phyloP scores from a whole-genome alignment of 2,113 vertebrate genomes.

The Ciconia maguari region DNA sequence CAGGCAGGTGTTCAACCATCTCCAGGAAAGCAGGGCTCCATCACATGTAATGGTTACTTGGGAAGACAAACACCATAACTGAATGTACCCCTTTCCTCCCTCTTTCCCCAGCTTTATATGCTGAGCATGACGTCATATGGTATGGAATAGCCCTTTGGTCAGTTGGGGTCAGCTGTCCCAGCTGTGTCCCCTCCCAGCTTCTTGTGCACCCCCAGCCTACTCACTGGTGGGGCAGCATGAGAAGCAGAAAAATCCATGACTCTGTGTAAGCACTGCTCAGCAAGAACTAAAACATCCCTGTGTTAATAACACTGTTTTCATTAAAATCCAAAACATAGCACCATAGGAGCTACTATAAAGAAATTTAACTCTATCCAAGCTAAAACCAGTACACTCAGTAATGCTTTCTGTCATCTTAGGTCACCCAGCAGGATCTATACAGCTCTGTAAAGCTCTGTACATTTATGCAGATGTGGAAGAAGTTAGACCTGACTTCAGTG shows the following conservation, averaged over 20 bases:
- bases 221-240: fast-evolving
- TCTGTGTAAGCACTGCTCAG: background rate
- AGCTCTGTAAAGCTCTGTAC: background rate
- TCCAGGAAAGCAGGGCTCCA: background rate
- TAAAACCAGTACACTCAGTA: background rate
- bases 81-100: fast-evolving
- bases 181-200: background rate
- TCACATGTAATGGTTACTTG: fast-evolving
- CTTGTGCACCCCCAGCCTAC: background rate
- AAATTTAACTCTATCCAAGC: background rate
- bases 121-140: fast-evolving
- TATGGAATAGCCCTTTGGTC: background rate
- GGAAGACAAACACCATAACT: background rate
- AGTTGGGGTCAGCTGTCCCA: background rate
- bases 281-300: background rate
- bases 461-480: background rate
- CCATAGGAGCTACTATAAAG: background rate
- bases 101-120: background rate
- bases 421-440: background rate
- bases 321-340: background rate
- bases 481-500: background rate
- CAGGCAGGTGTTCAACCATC: background rate
- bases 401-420: background rate
- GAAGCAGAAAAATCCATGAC: background rate
- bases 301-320: background rate